Evolutionary conservation across 2,113 vertebrate species (phyloP).

Genomic region (Pituophis catenifer): DNA sequence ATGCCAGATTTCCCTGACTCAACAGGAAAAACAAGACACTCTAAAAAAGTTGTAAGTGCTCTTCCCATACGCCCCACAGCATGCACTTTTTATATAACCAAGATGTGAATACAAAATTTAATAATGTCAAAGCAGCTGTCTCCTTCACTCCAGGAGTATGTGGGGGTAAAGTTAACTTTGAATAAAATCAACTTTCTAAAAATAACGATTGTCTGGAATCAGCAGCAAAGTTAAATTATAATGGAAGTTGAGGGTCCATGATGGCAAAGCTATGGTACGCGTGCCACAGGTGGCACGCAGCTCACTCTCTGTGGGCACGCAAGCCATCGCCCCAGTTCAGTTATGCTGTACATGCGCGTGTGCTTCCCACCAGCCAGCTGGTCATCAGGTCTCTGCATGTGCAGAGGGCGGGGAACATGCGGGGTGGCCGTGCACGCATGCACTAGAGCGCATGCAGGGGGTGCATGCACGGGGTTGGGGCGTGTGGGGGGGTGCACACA

Average conservation of each 20-base stretch:
- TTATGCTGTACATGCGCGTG: too few relatives aligned
- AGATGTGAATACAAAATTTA: not conserved
- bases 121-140: not conserved
- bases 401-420: too few relatives aligned
- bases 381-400: too few relatives aligned
- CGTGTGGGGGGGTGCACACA: too few relatives aligned
- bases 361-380: too few relatives aligned
- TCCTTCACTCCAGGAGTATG: not conserved
- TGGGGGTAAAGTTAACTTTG: not conserved
- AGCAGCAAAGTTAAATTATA: not conserved
- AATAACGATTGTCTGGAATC: not conserved
- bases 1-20: conserved; percentile 30
- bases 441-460: too few relatives aligned
- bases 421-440: too few relatives aligned
- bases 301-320: too few relatives aligned
- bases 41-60: conserved; percentile 71
- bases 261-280: too few relatives aligned
- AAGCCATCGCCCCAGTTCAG: too few relatives aligned
- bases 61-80: not conserved
- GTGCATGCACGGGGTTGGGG: too few relatives aligned
- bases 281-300: too few relatives aligned
- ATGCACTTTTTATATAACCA: not conserved
- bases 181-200: not conserved
- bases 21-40: conserved; percentile 60
- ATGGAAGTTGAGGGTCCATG: not conserved